These are phyloP conservation scores for Acomys russatus DNA, from an alignment of 2,797 vertebrate genomes.

Conservation along the genomic window DNA sequence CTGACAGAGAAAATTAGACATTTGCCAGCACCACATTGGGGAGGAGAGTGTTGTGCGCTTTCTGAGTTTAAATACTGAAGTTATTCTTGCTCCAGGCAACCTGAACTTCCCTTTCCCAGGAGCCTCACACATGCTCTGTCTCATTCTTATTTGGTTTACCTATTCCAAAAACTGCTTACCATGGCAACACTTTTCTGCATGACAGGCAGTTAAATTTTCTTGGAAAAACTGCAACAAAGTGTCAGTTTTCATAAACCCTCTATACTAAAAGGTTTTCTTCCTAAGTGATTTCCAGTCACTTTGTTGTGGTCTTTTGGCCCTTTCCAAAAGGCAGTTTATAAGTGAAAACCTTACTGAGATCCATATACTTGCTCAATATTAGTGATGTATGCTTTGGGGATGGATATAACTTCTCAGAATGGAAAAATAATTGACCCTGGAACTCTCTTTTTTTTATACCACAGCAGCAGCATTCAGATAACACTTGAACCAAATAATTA, in stretches of 20 bases:
- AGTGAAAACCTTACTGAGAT: slow-evolving; percentile 71
- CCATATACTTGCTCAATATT: slow-evolving; percentile 58
- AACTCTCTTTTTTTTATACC: slow-evolving; percentile 45
- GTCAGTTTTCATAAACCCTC: slow-evolving; percentile 72
- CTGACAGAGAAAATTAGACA: neutral
- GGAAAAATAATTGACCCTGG: slow-evolving; percentile 71
- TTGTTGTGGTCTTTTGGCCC: slow-evolving; percentile 47
- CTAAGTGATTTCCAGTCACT: slow-evolving; percentile 68
- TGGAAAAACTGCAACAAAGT: slow-evolving; percentile 69
- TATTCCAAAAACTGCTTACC: slow-evolving; percentile 82
- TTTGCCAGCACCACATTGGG: slow-evolving; percentile 50
- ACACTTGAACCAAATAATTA: slow-evolving; percentile 31
- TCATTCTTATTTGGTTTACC: slow-evolving; percentile 76
- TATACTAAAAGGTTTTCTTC: slow-evolving; percentile 65
- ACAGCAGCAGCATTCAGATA: slow-evolving; percentile 41
- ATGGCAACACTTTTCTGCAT: slow-evolving; percentile 78
- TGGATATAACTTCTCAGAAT: slow-evolving; percentile 60
- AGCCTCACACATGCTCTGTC: slow-evolving; percentile 50
- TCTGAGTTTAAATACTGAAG: slow-evolving; percentile 49
- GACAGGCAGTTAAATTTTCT: slow-evolving; percentile 83
- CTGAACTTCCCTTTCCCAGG: slow-evolving; percentile 67
- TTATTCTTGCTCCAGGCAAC: slow-evolving; percentile 61
- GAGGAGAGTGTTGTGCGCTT: slow-evolving; percentile 50
- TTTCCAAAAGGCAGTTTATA: slow-evolving; percentile 73
- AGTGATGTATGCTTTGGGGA: neutral